Evolutionary conservation across 2,888 invertebrate species (phyloP).

Genomic region (Mimas tiliae): DNA sequence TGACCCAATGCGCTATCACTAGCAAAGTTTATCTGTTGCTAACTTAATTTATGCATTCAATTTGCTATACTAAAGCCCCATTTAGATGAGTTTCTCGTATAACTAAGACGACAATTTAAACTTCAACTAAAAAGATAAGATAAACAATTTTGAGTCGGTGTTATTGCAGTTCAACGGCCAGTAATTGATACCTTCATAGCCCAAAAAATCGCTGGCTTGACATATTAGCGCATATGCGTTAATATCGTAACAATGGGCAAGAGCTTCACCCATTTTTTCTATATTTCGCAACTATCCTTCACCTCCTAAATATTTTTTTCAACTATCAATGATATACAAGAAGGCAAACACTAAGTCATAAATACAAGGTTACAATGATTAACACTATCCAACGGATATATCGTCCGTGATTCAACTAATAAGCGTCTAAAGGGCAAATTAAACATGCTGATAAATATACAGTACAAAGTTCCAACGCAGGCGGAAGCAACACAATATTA

Average conservation of each 20-base stretch:
- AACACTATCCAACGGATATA: neutral
- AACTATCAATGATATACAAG: neutral
- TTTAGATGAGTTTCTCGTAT: too few species aligned
- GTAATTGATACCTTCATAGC: too few species aligned
- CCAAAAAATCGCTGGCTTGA: too few species aligned
- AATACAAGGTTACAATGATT: neutral
- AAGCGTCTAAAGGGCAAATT: neutral
- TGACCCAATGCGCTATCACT: conserved; percentile 2
- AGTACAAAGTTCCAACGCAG: conserved; percentile 9
- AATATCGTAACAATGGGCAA: too few species aligned
- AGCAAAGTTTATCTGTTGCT: neutral
- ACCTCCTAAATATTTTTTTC: too few species aligned
- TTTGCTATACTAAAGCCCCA: neutral
- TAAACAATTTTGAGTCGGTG: too few species aligned
- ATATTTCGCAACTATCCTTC: too few species aligned
- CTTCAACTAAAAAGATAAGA: too few species aligned
- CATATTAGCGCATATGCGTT: too few species aligned
- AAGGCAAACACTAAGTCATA: neutral
- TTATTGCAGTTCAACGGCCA: too few species aligned
- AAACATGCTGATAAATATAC: neutral
- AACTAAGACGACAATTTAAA: too few species aligned
- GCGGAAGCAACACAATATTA: conserved; percentile 10
- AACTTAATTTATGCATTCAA: neutral
- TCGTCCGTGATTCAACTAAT: conserved; percentile 5
- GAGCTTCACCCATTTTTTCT: too few species aligned